These are phyloP conservation scores for Pentalonia nigronervosa DNA, from an alignment of 1,140 invertebrate species.

Conservation along the genomic window DNA sequence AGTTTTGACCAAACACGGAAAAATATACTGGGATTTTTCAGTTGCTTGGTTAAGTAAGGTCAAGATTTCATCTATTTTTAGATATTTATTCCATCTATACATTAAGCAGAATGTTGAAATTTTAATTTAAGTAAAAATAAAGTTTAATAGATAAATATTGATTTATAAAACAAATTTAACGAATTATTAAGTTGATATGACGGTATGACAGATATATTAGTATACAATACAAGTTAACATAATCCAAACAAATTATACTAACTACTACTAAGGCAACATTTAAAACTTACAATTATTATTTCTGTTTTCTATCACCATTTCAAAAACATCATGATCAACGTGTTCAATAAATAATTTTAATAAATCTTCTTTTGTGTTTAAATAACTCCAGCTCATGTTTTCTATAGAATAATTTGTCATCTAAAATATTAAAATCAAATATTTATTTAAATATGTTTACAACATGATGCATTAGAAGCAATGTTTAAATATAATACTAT, in stretches of 20 bases:
- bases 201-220: not conserved
- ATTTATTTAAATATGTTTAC: not conserved
- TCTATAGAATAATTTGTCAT: not conserved
- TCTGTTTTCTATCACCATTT: conserved; percentile 36
- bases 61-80: not conserved
- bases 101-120: not conserved
- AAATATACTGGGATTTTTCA: not conserved
- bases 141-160: not conserved
- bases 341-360: conserved; percentile 29
- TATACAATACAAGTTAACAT: not conserved
- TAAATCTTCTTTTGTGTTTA: conserved; percentile 35
- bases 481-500: not conserved
- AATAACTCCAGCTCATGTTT: conserved; percentile 5
- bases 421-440: not conserved
- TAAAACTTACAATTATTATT: conserved; percentile 57
- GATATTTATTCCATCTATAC: not conserved
- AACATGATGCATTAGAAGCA: not conserved
- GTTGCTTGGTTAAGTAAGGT: not conserved
- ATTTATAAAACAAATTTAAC: not conserved
- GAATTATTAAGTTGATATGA: not conserved
- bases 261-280: not conserved
- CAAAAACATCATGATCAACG: conserved; percentile 51
- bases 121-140: not conserved
- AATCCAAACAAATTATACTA: not conserved
- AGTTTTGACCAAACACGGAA: too few species aligned